phyloP scores from a whole-genome alignment of 1,140 invertebrate species.

The Aphelenchoides fujianensis region DNA sequence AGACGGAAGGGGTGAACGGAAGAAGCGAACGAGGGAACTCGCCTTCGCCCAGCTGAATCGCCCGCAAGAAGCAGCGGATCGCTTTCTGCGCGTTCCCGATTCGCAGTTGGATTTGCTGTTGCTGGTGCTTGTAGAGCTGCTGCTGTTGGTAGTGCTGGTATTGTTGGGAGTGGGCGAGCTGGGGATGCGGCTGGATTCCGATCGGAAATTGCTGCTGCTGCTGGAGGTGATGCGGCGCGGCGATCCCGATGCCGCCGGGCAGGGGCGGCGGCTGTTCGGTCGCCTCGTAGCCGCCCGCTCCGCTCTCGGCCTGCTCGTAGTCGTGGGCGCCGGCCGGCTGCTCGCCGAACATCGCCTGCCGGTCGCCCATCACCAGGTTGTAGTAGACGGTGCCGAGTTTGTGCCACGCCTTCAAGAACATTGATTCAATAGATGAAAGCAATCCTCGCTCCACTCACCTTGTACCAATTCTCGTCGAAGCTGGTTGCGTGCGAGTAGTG shows the following conservation, averaged over 20 bases:
- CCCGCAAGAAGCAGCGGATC: slow-evolving; percentile 89
- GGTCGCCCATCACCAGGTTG: slow-evolving; percentile 73
- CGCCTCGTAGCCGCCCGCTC: neutral
- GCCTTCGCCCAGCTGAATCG: slow-evolving; percentile 76
- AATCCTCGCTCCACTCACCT: too few species aligned
- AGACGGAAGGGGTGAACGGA: too few species aligned
- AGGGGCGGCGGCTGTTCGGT: neutral
- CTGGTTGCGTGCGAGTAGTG: slow-evolving; percentile 82
- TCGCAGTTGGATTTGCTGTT: slow-evolving; percentile 15
- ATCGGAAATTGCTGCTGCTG: neutral
- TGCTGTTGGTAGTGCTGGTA: slow-evolving; percentile 1
- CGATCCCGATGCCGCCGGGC: slow-evolving; percentile 20
- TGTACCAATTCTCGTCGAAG: slow-evolving; percentile 73
- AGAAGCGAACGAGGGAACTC: too few species aligned
- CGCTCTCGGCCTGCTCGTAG: neutral
- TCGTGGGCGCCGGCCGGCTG: neutral
- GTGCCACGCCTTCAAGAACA: slow-evolving; percentile 81
- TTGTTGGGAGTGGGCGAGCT: neutral
- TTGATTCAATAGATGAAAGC: too few species aligned
- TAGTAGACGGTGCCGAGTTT: slow-evolving; percentile 96
- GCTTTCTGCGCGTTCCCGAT: slow-evolving; percentile 79
- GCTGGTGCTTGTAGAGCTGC: neutral
- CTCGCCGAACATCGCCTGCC: slow-evolving; percentile 66
- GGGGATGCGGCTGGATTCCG: too few species aligned
- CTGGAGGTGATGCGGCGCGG: slow-evolving; percentile 21